Percentiles rank a stretch among this genome's conserved stretches.
Conservation (phyloP, 2,797 vertebrate species). For the Alfaro cultratus region DNA sequence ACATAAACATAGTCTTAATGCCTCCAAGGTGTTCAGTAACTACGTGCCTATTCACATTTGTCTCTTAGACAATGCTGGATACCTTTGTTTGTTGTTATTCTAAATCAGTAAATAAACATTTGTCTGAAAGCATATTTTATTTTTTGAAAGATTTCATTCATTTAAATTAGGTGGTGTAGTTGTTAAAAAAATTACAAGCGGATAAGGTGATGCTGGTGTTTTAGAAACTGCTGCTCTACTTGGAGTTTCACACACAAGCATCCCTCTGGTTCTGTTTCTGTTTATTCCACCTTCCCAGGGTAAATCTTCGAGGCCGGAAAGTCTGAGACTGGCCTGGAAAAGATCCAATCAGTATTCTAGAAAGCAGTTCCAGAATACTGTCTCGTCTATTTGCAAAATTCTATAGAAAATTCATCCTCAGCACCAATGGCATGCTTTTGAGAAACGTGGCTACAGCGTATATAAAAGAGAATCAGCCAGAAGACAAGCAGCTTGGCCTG, state of each 20-base stretch:
- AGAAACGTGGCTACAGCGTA: conserved; percentile 78
- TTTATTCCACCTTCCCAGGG: background rate
- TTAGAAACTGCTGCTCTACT: background rate
- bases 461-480: conserved; percentile 79
- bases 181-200: background rate
- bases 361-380: no score
- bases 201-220: background rate
- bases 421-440: conserved; percentile 41
- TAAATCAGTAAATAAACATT: background rate
- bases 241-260: background rate
- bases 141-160: background rate
- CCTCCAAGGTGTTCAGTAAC: background rate
- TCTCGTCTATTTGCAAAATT: no score
- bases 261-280: background rate
- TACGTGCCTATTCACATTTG: background rate
- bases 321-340: no score
- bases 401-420: no score
- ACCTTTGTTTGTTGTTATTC: background rate
- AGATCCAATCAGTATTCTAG: no score
- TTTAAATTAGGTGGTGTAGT: background rate
- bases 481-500: conserved; percentile 60
- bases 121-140: background rate
- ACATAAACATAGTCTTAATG: conserved; percentile 65
- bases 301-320: background rate
- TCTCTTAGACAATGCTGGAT: background rate